Evolutionary conservation across 1,140 invertebrate genomes (phyloP).

Genomic region (Scaptodrosophila lebanonensis): DNA sequence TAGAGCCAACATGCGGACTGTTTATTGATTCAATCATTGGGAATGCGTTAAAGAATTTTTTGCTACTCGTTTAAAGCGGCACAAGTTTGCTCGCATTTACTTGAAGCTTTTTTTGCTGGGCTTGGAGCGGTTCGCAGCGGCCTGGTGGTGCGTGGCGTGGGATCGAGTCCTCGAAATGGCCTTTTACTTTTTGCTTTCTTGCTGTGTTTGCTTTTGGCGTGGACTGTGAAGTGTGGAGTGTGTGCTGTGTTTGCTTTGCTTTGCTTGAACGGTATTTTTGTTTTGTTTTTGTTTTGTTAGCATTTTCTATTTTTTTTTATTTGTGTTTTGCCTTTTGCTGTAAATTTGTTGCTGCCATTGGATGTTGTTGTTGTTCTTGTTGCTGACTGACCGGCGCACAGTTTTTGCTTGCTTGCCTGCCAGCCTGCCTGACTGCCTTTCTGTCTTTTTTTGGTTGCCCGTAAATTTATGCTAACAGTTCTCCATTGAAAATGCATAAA

Average conservation of each 20-base stretch:
- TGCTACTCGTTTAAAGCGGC: constrained; percentile 54
- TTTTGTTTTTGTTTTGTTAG: constrained; percentile 31
- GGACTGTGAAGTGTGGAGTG: no score
- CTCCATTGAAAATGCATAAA: constrained; percentile 76
- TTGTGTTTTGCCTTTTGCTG: constrained; percentile 60
- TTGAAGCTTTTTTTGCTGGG: constrained; percentile 53
- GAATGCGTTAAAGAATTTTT: constrained; percentile 61
- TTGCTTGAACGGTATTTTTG: no score
- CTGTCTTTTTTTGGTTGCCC: constrained; percentile 43
- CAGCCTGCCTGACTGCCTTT: constrained; percentile 17
- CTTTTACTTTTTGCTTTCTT: background rate
- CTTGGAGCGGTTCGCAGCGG: no score
- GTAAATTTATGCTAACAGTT: constrained; percentile 76
- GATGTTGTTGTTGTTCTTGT: constrained; percentile 54
- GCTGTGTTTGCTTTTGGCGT: no score
- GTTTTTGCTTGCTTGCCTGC: constrained; percentile 65
- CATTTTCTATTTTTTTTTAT: constrained; percentile 20
- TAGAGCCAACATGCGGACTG: constrained; percentile 51
- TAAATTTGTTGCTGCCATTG: constrained; percentile 58
- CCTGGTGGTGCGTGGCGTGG: background rate
- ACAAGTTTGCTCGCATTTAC: constrained; percentile 41
- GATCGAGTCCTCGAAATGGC: background rate
- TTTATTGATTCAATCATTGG: constrained; percentile 74
- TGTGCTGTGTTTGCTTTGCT: no score
- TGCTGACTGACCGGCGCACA: constrained; percentile 36